These are phyloP conservation scores for Antennarius striatus DNA, from an alignment of 2,113 vertebrate species.

Conservation along the genomic window DNA sequence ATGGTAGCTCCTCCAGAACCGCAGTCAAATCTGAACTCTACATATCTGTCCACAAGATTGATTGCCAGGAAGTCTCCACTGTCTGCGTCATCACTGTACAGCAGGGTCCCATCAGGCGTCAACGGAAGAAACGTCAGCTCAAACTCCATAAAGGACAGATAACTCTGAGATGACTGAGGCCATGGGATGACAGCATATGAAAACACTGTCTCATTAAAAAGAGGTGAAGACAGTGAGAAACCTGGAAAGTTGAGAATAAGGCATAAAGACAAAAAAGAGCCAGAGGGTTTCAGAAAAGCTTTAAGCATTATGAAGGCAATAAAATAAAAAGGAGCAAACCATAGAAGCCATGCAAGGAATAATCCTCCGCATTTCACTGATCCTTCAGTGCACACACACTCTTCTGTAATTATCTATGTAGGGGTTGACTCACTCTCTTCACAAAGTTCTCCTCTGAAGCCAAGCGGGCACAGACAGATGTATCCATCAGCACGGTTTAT, in stretches of 20 bases:
- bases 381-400: constrained; percentile 14
- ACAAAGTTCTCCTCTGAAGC: constrained; percentile 89
- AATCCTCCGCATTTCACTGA: not conserved
- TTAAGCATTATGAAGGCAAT: not conserved
- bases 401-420: constrained; percentile 40
- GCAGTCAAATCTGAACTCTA: constrained; percentile 97
- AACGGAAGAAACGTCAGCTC: constrained; percentile 89
- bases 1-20: constrained; percentile 90
- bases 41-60: constrained; percentile 81
- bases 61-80: constrained; percentile 93
- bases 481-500: constrained; percentile 85
- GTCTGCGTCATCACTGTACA: constrained; percentile 90
- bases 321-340: not conserved
- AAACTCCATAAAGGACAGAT: constrained; percentile 95
- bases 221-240: constrained; percentile 86
- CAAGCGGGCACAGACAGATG: constrained; percentile 93
- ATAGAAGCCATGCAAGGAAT: too few relatives aligned
- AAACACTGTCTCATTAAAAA: constrained; percentile 87
- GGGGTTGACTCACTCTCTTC: constrained; percentile 87
- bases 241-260: constrained; percentile 67
- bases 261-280: not conserved
- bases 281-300: constrained; percentile 7
- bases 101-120: constrained; percentile 82
- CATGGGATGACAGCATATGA: constrained; percentile 88
- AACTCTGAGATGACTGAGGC: constrained; percentile 88